These are phyloP conservation scores for Rhodinocichla rosea DNA, from an alignment of 2,113 vertebrate species.

Conservation along the genomic window DNA sequence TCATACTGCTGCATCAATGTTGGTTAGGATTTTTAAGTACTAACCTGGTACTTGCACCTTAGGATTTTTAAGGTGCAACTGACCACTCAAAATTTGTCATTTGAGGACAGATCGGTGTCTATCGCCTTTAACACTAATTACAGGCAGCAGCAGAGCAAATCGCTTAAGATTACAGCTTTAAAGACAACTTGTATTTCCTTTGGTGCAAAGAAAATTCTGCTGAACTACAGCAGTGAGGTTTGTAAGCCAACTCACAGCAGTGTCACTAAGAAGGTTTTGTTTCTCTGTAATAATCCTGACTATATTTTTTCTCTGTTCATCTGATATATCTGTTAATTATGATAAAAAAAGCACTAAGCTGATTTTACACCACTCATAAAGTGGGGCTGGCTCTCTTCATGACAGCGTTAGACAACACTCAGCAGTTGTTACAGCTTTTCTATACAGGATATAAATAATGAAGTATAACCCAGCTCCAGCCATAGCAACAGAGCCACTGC, in stretches of 20 bases:
- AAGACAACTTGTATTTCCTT: background rate
- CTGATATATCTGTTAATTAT: background rate
- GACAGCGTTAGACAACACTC: background rate
- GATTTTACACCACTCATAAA: background rate
- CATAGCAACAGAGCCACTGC: background rate
- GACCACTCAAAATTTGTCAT: background rate
- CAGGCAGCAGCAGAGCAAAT: background rate
- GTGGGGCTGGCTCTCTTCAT: background rate
- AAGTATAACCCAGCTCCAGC: background rate
- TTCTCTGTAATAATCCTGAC: background rate
- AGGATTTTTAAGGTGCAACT: background rate
- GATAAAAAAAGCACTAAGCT: background rate
- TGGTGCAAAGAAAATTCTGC: background rate
- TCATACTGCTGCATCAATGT: background rate
- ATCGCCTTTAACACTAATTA: background rate
- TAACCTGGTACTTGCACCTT: background rate
- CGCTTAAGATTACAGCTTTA: background rate
- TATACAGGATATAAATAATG: background rate
- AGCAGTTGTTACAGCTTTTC: background rate
- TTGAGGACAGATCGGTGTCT: background rate
- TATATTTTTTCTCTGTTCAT: background rate
- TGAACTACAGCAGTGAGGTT: background rate
- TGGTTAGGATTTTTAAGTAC: background rate
- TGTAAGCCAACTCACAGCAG: background rate
- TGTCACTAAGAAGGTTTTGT: background rate